phyloP scores from a whole-genome alignment of 1,140 invertebrate species.

The Hylyphantes graminicola region DNA sequence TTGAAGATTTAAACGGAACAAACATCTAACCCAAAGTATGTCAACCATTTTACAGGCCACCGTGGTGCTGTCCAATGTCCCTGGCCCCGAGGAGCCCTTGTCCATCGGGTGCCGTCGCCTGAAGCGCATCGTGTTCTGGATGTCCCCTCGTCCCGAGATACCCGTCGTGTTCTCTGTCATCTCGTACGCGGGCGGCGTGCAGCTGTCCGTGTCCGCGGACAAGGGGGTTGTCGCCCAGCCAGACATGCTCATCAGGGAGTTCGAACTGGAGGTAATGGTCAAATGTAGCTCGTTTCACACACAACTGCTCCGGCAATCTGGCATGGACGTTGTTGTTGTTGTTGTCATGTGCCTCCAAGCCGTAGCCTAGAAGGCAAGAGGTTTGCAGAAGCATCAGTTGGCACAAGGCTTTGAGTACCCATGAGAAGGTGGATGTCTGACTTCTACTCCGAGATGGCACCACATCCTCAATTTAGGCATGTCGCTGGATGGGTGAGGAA shows the following conservation, averaged over 20 bases:
- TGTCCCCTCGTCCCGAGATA: constrained; percentile 69
- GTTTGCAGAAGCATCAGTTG: too few relatives aligned
- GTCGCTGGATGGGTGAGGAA: too few relatives aligned
- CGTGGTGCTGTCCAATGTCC: constrained; percentile 70
- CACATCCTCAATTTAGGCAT: too few relatives aligned
- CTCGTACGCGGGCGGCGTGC: constrained; percentile 71
- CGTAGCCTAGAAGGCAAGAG: too few relatives aligned
- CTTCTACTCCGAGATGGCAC: too few relatives aligned
- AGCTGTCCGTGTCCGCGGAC: constrained; percentile 71
- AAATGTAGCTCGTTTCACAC: too few relatives aligned
- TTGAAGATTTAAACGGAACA: not conserved
- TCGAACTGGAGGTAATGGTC: constrained; percentile 65
- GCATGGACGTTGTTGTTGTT: too few relatives aligned
- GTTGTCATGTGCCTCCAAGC: too few relatives aligned
- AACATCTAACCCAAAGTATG: not conserved
- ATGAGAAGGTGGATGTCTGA: too few relatives aligned
- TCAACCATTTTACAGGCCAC: constrained; percentile 60
- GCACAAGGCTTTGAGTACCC: too few relatives aligned
- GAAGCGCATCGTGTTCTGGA: constrained; percentile 70
- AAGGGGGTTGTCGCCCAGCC: constrained; percentile 68
- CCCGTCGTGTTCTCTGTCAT: constrained; percentile 71
- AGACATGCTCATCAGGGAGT: constrained; percentile 66
- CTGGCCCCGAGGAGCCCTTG: constrained; percentile 70
- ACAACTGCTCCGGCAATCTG: too few relatives aligned
- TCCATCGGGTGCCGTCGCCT: constrained; percentile 68